Evolutionary conservation across 2,113 vertebrate genomes (phyloP).

Genomic region (Cyprinodon tularosa): DNA sequence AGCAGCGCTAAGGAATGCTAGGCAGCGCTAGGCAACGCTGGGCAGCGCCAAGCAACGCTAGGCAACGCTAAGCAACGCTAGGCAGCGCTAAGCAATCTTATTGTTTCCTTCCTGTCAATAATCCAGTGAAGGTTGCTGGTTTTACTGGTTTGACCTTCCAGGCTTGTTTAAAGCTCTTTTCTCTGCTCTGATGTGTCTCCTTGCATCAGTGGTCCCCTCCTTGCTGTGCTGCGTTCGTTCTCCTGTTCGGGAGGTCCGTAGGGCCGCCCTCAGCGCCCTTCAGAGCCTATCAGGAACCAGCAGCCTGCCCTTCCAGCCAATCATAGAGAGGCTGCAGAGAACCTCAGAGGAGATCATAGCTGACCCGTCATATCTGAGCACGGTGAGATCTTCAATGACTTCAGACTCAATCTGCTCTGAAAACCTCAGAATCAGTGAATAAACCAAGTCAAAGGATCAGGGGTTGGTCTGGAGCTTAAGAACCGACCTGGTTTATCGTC

Average conservation of each 20-base stretch:
- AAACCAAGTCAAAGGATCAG: not conserved
- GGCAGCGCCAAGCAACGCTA: too few species aligned
- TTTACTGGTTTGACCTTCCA: not conserved
- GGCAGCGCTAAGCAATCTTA: too few species aligned
- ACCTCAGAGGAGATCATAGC: conserved; percentile 88
- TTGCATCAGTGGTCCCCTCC: conserved; percentile 82
- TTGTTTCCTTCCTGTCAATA: too few species aligned
- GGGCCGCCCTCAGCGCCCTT: conserved; percentile 83
- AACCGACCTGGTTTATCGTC: not conserved
- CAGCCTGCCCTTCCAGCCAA: conserved; percentile 77
- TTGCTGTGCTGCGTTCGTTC: conserved; percentile 86
- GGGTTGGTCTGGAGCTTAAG: not conserved
- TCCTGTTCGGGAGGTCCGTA: conserved; percentile 86
- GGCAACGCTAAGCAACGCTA: too few species aligned
- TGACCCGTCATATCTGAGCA: conserved; percentile 83
- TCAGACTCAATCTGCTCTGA: too few species aligned
- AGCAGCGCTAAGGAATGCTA: too few species aligned
- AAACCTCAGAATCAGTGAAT: too few species aligned
- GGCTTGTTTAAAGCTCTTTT: not conserved
- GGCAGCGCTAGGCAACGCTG: too few species aligned
- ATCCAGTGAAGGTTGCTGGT: not conserved
- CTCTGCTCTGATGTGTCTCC: not conserved
- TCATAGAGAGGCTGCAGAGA: conserved; percentile 81
- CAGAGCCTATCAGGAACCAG: conserved; percentile 70
- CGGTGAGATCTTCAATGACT: conserved; percentile 74